phyloP scores from a whole-genome alignment of 1,140 invertebrate species.

The Brachionus calyciflorus region DNA sequence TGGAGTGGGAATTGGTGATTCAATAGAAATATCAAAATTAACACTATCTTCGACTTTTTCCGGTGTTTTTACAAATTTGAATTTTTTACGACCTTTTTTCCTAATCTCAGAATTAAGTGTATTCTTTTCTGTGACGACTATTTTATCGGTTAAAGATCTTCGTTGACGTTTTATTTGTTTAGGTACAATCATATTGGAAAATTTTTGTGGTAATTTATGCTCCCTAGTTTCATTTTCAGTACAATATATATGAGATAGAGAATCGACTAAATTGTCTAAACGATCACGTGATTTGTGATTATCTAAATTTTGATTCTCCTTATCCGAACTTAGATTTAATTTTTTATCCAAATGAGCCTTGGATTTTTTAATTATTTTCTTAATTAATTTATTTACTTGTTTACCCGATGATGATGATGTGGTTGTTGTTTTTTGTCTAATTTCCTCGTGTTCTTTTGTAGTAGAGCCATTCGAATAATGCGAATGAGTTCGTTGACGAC shows the following conservation, averaged over 20 bases:
- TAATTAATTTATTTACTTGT: not conserved
- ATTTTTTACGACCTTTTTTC: not conserved
- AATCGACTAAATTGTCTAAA: constrained; percentile 47
- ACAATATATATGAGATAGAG: constrained; percentile 47
- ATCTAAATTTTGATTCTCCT: constrained; percentile 46
- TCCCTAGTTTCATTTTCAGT: constrained; percentile 42
- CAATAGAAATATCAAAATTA: no score
- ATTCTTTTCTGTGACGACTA: not conserved
- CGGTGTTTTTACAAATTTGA: no score
- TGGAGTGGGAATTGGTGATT: not conserved
- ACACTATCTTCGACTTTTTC: no score
- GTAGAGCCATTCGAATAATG: not conserved
- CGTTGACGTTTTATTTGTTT: constrained; percentile 44
- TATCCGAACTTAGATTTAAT: constrained; percentile 24
- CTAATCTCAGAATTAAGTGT: not conserved
- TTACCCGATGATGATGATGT: not conserved
- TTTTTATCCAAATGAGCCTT: not conserved
- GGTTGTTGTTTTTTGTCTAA: not conserved
- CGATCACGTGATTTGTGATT: not conserved
- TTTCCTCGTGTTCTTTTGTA: not conserved
- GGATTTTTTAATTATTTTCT: constrained; percentile 9
- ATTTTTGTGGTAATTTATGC: constrained; percentile 3
- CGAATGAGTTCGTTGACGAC: constrained; percentile 44
- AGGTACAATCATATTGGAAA: constrained; percentile 10
- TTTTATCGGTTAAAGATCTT: not conserved